These are phyloP conservation scores for Ooceraea biroi DNA, from an alignment of 1,140 invertebrate species.

Conservation along the genomic window DNA sequence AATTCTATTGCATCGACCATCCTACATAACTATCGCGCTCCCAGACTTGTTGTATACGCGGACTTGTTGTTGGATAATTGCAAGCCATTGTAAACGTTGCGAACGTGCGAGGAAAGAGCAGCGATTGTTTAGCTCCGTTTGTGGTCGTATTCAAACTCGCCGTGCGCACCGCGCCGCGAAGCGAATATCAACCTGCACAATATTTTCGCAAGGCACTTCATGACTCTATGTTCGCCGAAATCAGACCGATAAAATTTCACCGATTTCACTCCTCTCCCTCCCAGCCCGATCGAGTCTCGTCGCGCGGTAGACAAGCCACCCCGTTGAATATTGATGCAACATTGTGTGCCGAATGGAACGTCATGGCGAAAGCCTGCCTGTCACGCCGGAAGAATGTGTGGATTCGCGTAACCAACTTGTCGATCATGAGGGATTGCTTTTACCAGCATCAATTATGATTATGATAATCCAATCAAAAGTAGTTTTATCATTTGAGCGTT, in stretches of 20 bases:
- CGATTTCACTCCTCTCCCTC: background rate
- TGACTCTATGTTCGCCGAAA: conserved; percentile 47
- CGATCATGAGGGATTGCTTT: conserved; percentile 7
- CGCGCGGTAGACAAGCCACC: conserved; percentile 46
- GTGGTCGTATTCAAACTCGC: conserved; percentile 28
- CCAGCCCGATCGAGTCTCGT: conserved; percentile 10
- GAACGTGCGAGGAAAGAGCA: conserved; percentile 41
- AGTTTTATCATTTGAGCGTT: background rate
- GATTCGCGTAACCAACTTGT: conserved; percentile 19
- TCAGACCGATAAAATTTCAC: conserved; percentile 54
- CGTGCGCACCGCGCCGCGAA: background rate
- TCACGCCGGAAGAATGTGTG: conserved; percentile 24
- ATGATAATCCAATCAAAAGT: conserved; percentile 9
- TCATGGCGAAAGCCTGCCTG: conserved; percentile 54
- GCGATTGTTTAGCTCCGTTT: conserved; percentile 33
- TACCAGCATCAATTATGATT: background rate
- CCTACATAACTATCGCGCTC: conserved; percentile 15
- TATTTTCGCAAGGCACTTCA: conserved; percentile 50
- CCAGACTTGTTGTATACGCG: conserved; percentile 12
- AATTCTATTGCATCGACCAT: conserved; percentile 6
- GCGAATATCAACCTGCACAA: conserved; percentile 39
- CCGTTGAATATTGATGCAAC: conserved; percentile 68
- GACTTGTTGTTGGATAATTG: conserved; percentile 54
- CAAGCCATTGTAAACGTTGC: conserved; percentile 49
- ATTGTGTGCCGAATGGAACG: conserved; percentile 61